Percentiles rank a stretch among this genome's conserved stretches.
These are phyloP conservation scores for Pangasius sanitwongsei DNA, from an alignment of 2,797 vertebrate genomes.

Conservation along the genomic window DNA sequence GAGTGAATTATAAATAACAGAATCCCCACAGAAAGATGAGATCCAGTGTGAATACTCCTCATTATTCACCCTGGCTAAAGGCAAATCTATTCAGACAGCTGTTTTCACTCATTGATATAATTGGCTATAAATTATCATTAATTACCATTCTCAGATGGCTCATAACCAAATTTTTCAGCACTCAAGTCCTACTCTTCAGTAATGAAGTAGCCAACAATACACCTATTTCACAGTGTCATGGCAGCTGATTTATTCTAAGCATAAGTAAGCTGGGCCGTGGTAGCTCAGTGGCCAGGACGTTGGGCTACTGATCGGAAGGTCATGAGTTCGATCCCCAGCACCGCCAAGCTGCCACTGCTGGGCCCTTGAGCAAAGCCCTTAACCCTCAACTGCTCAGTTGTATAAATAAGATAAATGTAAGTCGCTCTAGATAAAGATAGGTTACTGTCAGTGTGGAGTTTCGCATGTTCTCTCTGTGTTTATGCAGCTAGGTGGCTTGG, in stretches of 20 bases:
- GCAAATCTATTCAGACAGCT: background rate
- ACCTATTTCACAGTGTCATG: background rate
- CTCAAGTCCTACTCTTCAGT: conserved; percentile 24
- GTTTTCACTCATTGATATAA: conserved; percentile 1
- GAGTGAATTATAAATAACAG: conserved; percentile 30
- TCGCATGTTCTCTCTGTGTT: background rate
- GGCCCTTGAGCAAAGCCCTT: no score
- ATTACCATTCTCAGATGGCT: conserved; percentile 6
- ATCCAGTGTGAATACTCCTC: conserved; percentile 16
- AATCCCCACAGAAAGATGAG: background rate
- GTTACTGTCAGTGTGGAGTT: background rate
- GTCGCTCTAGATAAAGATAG: no score
- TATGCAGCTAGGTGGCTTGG: background rate
- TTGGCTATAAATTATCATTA: conserved; percentile 26
- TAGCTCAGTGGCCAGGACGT: no score
- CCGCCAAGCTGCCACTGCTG: no score
- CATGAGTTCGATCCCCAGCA: no score
- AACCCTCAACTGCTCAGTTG: no score
- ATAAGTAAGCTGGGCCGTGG: no score
- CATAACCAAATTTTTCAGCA: conserved; percentile 27
- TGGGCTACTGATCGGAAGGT: no score
- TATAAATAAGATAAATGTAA: no score
- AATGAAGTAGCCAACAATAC: conserved; percentile 28
- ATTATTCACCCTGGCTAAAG: conserved; percentile 3
- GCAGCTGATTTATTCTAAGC: background rate